Conservation (phyloP, 2,113 vertebrate species). For the Phyllostomus hastatus region DNA sequence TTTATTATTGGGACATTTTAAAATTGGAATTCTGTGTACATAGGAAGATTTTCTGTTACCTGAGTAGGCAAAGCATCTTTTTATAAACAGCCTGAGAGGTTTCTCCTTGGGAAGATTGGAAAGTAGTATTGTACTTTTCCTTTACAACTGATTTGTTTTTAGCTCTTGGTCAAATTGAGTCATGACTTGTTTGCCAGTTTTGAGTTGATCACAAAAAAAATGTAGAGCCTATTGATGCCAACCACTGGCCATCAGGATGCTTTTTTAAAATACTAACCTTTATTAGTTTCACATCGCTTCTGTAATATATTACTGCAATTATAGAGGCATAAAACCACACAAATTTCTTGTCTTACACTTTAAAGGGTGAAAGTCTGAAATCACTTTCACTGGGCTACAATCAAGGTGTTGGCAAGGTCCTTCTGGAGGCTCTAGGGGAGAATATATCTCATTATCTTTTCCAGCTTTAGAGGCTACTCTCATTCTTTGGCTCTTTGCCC, state of each 20-base stretch:
- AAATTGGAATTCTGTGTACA: neutral
- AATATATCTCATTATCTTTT: neutral
- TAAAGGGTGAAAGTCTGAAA: neutral
- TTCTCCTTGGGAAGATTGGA: neutral
- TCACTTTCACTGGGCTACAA: neutral
- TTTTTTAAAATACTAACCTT: neutral
- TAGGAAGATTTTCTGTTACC: neutral
- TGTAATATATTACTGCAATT: neutral
- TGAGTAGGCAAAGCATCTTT: neutral
- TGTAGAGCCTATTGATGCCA: neutral
- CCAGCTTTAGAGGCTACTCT: neutral
- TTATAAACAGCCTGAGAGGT: neutral
- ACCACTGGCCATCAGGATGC: neutral
- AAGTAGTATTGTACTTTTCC: neutral
- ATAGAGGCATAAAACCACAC: neutral
- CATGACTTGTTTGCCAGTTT: neutral
- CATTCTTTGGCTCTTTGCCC: neutral
- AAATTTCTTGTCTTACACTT: neutral
- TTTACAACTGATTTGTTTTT: neutral
- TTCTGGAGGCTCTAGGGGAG: neutral
- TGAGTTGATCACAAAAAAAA: neutral
- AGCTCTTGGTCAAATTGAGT: neutral
- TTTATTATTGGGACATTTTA: neutral
- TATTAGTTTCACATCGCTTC: neutral
- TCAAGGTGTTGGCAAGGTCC: neutral